Evolutionary conservation across 2,113 vertebrate genomes (phyloP), one percentile per base, ranked within the genome.

Genomic region (Rhodinocichla rosea): DNA sequence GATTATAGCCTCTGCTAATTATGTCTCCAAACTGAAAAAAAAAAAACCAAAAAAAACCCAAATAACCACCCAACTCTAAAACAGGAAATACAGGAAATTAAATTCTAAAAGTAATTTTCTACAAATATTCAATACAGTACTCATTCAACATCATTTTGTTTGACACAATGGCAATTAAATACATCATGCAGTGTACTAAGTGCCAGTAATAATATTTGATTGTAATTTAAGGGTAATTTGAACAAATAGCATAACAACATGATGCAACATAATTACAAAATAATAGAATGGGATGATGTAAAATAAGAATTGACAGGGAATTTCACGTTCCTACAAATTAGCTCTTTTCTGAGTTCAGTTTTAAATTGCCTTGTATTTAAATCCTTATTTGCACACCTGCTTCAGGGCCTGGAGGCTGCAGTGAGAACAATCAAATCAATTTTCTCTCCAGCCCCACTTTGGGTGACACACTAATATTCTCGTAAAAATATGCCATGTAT

Each of bases 81-180:
- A 44, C 15, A 56, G 53, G 22, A 91, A 96, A 95, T 92, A 65
- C 19, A 56, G 50, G 20, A 91, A 97, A 96, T 92, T 22, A 83
- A 97, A 95, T 93, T 94, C 76, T 56, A 91, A 90, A 96, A 88
- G 53, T 80, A 47, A 89, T 94, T 89, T 93, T 96, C 90, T 94
- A 55, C 70, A 97, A 90, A 93, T 92, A 95, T 83, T 71, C 42
- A 91, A 87, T 82, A 45, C 23, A 87, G 83, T 96, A 94, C 39
- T 95, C 50, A 89, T 95, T 97, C 91, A 94, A 92, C 76, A 93
- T 87, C 20, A 96, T 94, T 95, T 95, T 89, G 75, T 97, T 94
- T 94, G 96, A 97, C 33, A 62, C 74, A 96, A 90, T 89, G 79
- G 68, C 87, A 97, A 95, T 96, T 97, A 97, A 91, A 90, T 77